These are phyloP conservation scores for Sternotherus odoratus DNA, from an alignment of 2,797 vertebrate species.

Conservation along the genomic window DNA sequence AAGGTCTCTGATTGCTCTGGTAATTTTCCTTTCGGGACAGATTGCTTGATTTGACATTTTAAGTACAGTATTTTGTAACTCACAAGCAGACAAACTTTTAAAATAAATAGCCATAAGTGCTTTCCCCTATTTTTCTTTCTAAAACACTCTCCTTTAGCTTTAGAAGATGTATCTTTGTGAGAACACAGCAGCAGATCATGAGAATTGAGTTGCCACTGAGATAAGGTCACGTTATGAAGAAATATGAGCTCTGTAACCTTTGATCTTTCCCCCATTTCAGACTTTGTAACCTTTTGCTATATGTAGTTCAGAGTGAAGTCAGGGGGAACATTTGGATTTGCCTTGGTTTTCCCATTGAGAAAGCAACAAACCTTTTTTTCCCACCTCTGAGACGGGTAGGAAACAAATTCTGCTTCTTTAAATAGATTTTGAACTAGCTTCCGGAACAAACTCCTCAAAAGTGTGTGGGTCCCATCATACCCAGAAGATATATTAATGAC, in stretches of 20 bases:
- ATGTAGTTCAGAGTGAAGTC: slow-evolving; percentile 1
- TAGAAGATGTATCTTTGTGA: slow-evolving; percentile 34
- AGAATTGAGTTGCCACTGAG: slow-evolving; percentile 44
- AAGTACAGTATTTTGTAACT: slow-evolving; percentile 68
- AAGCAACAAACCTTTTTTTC: not conserved
- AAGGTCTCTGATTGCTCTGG: slow-evolving; percentile 64
- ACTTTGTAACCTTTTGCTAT: not conserved
- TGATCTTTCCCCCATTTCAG: slow-evolving; percentile 53
- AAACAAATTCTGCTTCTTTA: not conserved
- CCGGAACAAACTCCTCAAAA: not conserved
- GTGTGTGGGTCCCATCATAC: not conserved
- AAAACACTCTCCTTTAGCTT: slow-evolving; percentile 10
- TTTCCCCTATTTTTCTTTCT: not conserved
- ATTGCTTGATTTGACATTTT: slow-evolving; percentile 61
- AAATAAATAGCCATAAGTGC: not conserved
- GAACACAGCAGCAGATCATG: slow-evolving; percentile 68
- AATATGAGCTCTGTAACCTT: slow-evolving; percentile 73
- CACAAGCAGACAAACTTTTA: slow-evolving; percentile 14
- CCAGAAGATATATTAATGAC: not conserved
- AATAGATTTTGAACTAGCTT: not conserved
- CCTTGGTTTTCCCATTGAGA: slow-evolving; percentile 12
- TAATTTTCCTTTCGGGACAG: slow-evolving; percentile 75
- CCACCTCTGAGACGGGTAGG: not conserved
- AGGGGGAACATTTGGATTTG: not conserved
- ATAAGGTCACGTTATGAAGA: slow-evolving; percentile 54